Conservation (phyloP, 2,888 invertebrate genomes). For the Torymus auratus region DNA sequence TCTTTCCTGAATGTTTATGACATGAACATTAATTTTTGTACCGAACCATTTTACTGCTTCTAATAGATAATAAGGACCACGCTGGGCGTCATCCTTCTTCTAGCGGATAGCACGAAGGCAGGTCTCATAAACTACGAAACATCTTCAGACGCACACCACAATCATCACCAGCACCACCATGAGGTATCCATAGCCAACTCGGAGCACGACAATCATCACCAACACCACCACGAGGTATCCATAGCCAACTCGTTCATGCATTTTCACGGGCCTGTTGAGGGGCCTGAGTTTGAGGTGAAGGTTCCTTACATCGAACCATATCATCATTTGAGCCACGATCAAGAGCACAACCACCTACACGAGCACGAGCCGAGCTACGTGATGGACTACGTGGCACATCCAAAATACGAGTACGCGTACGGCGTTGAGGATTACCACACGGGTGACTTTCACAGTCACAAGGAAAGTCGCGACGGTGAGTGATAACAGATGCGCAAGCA, state of each 20-base stretch:
- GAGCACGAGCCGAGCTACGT: conserved; percentile 65
- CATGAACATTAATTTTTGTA: too few relatives aligned
- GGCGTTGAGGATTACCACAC: conserved; percentile 73
- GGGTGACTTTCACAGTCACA: conserved; percentile 76
- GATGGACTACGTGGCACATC: conserved; percentile 71
- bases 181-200: background rate
- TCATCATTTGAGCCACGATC: conserved; percentile 61
- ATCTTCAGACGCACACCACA: background rate
- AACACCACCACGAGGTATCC: conserved; percentile 55
- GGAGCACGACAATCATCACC: conserved; percentile 3
- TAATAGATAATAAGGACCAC: background rate
- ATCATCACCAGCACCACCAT: background rate
- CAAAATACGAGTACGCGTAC: conserved; percentile 72
- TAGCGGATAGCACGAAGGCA: background rate
- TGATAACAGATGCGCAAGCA: conserved; percentile 8
- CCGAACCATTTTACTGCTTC: too few relatives aligned
- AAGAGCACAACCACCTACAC: conserved; percentile 63
- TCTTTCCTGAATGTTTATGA: too few relatives aligned
- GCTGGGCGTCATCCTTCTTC: background rate
- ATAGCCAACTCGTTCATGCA: conserved; percentile 72
- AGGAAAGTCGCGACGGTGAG: conserved; percentile 75
- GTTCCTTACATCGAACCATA: conserved; percentile 68
- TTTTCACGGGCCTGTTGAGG: conserved; percentile 74
- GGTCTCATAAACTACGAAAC: background rate
- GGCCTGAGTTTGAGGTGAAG: conserved; percentile 72